Evolutionary conservation across 2,888 invertebrate genomes (phyloP).

Genomic region (Holacanthella duospinosa): DNA sequence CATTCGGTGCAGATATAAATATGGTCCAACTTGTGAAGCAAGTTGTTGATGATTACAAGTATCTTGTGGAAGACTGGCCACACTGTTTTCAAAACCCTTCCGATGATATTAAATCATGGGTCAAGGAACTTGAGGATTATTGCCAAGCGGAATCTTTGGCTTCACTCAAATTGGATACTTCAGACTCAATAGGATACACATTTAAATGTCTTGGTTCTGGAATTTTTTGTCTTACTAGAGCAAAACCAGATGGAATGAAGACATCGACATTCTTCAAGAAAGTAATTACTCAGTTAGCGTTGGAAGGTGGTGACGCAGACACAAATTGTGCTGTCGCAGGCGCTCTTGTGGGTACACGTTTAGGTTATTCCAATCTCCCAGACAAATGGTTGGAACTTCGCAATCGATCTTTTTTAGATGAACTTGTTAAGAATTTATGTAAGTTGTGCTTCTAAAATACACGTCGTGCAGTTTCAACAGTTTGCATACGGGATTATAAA

Average conservation of each 20-base stretch:
- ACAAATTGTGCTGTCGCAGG: constrained; percentile 27
- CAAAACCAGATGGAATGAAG: constrained; percentile 11
- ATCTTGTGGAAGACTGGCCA: background rate
- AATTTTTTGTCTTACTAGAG: constrained; percentile 14
- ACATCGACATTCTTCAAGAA: constrained; percentile 16
- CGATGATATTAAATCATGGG: constrained; percentile 5
- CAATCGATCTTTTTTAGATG: too few relatives aligned
- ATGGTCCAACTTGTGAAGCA: background rate
- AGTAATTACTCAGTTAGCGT: constrained; percentile 19
- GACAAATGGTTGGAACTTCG: constrained; percentile 18
- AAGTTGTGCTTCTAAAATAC: too few relatives aligned
- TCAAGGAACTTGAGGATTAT: constrained; percentile 14
- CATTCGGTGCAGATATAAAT: background rate
- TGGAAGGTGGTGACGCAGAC: constrained; percentile 25
- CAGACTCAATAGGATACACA: constrained; percentile 21
- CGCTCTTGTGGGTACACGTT: constrained; percentile 20
- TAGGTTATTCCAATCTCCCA: constrained; percentile 19
- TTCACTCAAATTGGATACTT: constrained; percentile 17
- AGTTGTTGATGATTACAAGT: constrained; percentile 3
- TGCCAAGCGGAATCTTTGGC: constrained; percentile 15
- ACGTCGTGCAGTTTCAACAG: too few relatives aligned
- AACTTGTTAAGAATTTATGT: too few relatives aligned
- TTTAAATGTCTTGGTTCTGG: constrained; percentile 24
- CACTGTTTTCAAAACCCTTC: background rate
- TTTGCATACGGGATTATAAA: too few relatives aligned